Conservation (phyloP, 1,140 invertebrate genomes). For the Zaprionus lachaisei region DNA sequence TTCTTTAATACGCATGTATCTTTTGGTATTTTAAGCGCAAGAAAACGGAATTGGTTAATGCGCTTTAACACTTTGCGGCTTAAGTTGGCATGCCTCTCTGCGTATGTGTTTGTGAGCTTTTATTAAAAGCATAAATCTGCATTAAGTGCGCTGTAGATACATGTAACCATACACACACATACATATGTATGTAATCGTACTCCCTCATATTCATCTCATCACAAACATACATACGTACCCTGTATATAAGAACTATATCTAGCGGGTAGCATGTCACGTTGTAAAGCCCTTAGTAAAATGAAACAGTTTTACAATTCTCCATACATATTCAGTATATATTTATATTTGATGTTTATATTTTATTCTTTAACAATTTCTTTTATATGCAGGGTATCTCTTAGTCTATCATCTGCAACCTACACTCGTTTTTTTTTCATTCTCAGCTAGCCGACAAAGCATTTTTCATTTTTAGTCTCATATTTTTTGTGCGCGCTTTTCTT, state of each 20-base stretch:
- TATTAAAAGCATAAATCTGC: constrained; percentile 82
- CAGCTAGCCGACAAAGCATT: constrained; percentile 61
- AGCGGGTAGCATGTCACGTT: background rate
- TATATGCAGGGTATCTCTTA: background rate
- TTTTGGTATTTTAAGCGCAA: background rate
- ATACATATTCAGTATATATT: background rate
- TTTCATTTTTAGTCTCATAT: constrained; percentile 65
- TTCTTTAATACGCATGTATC: background rate
- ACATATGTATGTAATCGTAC: constrained; percentile 22
- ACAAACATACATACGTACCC: constrained; percentile 26
- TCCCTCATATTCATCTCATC: background rate
- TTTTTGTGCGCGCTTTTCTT: constrained; percentile 55
- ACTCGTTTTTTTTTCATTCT: background rate
- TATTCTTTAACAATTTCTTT: background rate
- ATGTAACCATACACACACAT: constrained; percentile 18
- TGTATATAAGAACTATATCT: background rate
- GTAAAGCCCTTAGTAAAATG: background rate
- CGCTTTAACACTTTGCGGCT: constrained; percentile 60
- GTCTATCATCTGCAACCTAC: background rate
- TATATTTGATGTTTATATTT: background rate
- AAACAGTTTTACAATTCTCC: too few species aligned
- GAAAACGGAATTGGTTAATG: constrained; percentile 45
- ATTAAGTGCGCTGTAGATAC: constrained; percentile 55
- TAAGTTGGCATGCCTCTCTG: constrained; percentile 9
- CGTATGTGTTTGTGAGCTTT: constrained; percentile 35